Percentiles rank a stretch among this genome's conserved stretches.
Conservation (phyloP, 2,113 vertebrate genomes). For the Epinephelus fuscoguttatus region DNA sequence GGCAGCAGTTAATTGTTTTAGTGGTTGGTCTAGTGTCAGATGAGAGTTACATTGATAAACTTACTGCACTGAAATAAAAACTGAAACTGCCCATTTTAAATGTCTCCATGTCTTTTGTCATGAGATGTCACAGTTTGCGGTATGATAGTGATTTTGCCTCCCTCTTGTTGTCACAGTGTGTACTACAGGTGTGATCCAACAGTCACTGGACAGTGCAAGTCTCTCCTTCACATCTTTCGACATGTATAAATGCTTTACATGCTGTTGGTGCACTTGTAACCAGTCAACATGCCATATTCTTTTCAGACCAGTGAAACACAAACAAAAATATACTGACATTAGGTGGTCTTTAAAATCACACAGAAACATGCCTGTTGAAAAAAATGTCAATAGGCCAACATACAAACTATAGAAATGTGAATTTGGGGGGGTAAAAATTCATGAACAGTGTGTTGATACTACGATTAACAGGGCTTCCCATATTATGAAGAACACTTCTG, state of each 20-base stretch:
- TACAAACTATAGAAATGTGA: neutral
- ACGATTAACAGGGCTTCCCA: too few relatives aligned
- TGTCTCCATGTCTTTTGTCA: neutral
- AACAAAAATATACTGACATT: neutral
- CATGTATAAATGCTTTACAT: neutral
- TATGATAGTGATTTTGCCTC: neutral
- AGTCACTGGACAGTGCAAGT: neutral
- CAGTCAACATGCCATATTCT: neutral
- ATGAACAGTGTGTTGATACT: neutral
- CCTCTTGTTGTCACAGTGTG: constrained; percentile 39
- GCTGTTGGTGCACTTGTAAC: neutral
- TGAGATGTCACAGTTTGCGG: neutral
- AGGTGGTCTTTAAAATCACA: neutral
- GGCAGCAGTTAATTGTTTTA: constrained; percentile 20
- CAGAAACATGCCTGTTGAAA: neutral
- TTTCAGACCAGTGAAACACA: neutral
- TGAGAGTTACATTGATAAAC: neutral
- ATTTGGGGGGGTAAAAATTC: neutral
- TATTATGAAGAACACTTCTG: neutral
- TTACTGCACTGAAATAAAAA: constrained; percentile 64
- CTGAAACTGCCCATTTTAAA: constrained; percentile 39
- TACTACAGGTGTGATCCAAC: neutral
- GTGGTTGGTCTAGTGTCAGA: neutral
- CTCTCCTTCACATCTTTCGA: neutral
- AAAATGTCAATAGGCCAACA: neutral